These are phyloP conservation scores for Aphidius ervi DNA, from an alignment of 1,140 invertebrate species.

Conservation along the genomic window DNA sequence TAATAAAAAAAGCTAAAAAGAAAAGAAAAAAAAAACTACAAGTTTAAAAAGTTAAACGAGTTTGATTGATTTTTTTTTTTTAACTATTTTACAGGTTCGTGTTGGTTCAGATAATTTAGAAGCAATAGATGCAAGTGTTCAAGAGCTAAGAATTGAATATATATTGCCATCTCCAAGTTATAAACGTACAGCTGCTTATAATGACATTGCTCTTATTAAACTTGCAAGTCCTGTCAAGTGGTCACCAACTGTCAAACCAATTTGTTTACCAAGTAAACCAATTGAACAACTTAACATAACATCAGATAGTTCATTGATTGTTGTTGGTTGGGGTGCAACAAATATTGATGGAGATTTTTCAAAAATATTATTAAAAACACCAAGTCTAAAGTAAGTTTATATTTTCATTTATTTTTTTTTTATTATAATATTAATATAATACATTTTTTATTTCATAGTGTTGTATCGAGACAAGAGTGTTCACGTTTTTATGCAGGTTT, in stretches of 20 bases:
- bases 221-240: constrained; percentile 36
- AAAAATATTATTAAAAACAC: constrained; percentile 34
- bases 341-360: constrained; percentile 25
- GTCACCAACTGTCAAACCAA: constrained; percentile 41
- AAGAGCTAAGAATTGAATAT: constrained; percentile 35
- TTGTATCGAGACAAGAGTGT: constrained; percentile 30
- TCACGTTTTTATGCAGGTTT: constrained; percentile 24
- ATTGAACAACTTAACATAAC: constrained; percentile 28
- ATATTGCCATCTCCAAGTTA: constrained; percentile 48
- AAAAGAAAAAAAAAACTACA: no score
- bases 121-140: constrained; percentile 23
- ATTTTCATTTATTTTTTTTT: background rate
- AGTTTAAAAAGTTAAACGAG: no score
- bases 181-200: constrained; percentile 42
- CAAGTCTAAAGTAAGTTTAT: constrained; percentile 32
- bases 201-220: constrained; percentile 55
- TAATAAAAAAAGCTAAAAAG: no score
- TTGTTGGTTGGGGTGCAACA: constrained; percentile 43
- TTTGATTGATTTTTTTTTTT: background rate
- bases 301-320: constrained; percentile 31
- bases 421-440: background rate
- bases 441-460: constrained; percentile 16
- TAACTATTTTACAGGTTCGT: constrained; percentile 32
- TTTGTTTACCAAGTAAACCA: constrained; percentile 46
- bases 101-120: constrained; percentile 41